Base-by-base conservation (phyloP, 2,113 vertebrate genomes). In the Phalacrocorax aristotelis region DNA sequence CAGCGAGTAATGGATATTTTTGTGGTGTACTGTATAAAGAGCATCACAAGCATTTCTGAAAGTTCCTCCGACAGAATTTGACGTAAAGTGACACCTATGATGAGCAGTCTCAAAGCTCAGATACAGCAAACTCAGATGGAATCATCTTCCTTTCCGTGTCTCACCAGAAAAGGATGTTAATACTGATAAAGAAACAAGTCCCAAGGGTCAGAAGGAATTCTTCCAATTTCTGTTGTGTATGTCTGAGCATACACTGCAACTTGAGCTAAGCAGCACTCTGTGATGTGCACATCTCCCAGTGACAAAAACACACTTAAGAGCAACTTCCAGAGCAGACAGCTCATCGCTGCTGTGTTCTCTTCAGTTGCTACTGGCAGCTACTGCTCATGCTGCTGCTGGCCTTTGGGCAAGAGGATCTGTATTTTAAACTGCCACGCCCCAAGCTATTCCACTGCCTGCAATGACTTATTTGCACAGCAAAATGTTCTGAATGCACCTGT, bases 141-240 rank as follows among this genome's bases (percentile, higher is more conserved):
- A 86, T 36, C 10, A 2, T 20, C 52, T 34, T 92, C 58, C 71
- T 42, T 44, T 32, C 70, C 32, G 26, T 1, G 40, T 60, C 74
- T 88, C 83, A 86, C 58, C 66, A 86, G 30, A 60, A 93, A 92
- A 83, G 20, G 49, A 72, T 20, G 54, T 80, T 68, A 87, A n/a
- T 21, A 42, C 29, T 60, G 66, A 80, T n/a, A 58, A 58, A 89
- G 46, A 48, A 72, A 80, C 55, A 25, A 85, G 30, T 38, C 78
- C 75, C 74, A 69, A 42, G 19, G n/a, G 48, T 71, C 55, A 83
- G 60, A 64, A 79, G 58, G 38, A 68, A 92, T 68, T 22, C 18
- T 48, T 58, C 70, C 2, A 12, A 13, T 49, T 68, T 71, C 34
- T 29, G 46, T 21, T 11, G 46, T 23, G 49, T 18, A 3, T 23